phyloP scores from a whole-genome alignment of 2,888 invertebrate genomes.

The Nephrocerus scutellatus region DNA sequence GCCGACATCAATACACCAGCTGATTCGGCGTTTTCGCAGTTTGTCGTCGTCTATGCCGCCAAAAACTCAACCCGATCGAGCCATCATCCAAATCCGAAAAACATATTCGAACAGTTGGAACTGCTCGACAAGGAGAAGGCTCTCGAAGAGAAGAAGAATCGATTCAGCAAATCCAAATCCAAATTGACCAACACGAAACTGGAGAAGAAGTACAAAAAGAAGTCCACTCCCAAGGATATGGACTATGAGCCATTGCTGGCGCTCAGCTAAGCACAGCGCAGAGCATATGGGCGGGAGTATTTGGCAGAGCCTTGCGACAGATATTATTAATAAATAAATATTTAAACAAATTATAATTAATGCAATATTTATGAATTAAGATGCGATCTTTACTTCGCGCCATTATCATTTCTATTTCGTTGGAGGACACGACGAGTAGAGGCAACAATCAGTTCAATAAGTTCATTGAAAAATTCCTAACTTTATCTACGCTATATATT shows the following conservation, averaged over 20 bases:
- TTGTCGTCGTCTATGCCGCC: conserved; percentile 76
- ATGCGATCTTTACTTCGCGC: too few species aligned
- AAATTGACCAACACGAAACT: conserved; percentile 55
- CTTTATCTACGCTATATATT: too few species aligned
- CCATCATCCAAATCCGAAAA: conserved; percentile 56
- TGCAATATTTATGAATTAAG: too few species aligned
- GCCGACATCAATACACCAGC: conserved; percentile 82
- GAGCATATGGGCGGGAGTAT: too few species aligned
- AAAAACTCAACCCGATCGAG: conserved; percentile 59
- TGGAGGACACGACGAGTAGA: too few species aligned
- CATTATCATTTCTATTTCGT: too few species aligned
- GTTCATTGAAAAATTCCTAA: too few species aligned
- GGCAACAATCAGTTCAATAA: too few species aligned
- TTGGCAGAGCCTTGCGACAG: too few species aligned
- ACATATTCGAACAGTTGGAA: conserved; percentile 73
- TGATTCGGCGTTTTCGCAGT: conserved; percentile 73
- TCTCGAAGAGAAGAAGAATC: conserved; percentile 38
- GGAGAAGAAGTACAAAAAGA: conserved; percentile 51
- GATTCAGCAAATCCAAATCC: conserved; percentile 55
- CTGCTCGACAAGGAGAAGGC: conserved; percentile 59
- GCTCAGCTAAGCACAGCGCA: conserved; percentile 39
- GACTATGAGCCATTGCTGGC: conserved; percentile 47
- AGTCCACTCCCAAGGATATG: conserved; percentile 39
- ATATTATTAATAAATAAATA: too few species aligned
- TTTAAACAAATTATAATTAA: too few species aligned